Evolutionary conservation across 2,797 vertebrate genomes (phyloP).

Genomic region (Nyctalus aviator): DNA sequence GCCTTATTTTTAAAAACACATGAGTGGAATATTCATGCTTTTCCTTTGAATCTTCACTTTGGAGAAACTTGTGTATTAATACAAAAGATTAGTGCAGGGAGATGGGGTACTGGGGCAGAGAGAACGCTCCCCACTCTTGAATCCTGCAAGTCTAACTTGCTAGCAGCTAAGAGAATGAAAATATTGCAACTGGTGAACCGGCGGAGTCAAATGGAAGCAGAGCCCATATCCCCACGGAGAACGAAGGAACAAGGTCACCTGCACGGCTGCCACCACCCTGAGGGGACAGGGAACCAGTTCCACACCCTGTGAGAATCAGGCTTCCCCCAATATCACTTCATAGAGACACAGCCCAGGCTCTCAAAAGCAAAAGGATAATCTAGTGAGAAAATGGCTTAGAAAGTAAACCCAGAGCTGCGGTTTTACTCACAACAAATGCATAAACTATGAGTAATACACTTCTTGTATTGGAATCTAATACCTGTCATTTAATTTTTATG

Average conservation of each 20-base stretch:
- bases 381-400: not conserved
- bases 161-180: no score
- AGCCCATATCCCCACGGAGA: not conserved
- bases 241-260: not conserved
- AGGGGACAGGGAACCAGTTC: no score
- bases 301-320: no score
- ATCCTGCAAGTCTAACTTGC: not conserved
- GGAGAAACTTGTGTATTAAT: not conserved
- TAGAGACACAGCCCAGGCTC: not conserved
- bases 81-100: not conserved
- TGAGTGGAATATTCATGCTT: not conserved
- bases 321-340: not conserved
- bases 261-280: not conserved
- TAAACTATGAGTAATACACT: not conserved
- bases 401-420: not conserved
- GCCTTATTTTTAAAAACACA: not conserved
- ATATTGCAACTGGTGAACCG: not conserved
- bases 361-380: not conserved
- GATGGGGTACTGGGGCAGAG: rapidly evolving
- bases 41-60: not conserved
- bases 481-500: not conserved
- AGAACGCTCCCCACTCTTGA: not conserved
- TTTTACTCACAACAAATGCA: not conserved
- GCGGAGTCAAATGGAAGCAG: not conserved
- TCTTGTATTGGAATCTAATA: not conserved